Conservation (phyloP, 2,888 invertebrate species). For the Mythimna lalbum region DNA sequence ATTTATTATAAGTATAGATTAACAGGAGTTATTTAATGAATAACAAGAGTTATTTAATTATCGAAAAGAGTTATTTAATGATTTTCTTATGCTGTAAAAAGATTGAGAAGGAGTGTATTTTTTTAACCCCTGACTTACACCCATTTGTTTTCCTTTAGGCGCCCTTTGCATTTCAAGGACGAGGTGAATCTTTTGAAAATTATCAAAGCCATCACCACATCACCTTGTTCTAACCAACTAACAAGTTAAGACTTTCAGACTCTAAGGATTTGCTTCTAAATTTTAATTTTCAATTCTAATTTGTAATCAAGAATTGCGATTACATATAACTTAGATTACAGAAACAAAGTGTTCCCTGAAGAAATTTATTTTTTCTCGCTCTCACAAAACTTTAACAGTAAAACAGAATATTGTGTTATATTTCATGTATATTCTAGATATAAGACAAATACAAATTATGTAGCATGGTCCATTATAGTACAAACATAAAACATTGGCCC, state of each 20-base stretch:
- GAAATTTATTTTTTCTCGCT: conserved; percentile 32
- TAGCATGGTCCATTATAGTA: conserved; percentile 34
- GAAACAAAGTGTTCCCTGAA: conserved; percentile 35
- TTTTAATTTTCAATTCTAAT: conserved; percentile 21
- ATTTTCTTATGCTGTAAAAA: no score
- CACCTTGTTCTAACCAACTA: neutral
- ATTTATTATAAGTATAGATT: no score
- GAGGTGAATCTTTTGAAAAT: no score
- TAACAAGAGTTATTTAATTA: no score
- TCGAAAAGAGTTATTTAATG: no score
- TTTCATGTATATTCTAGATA: conserved; percentile 38
- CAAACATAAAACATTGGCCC: conserved; percentile 42
- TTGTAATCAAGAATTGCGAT: conserved; percentile 18
- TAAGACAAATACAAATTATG: conserved; percentile 46
- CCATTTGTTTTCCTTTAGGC: no score
- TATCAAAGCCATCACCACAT: no score
- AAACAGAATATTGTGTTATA: conserved; percentile 20
- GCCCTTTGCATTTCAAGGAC: no score
- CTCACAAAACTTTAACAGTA: conserved; percentile 27
- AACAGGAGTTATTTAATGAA: no score
- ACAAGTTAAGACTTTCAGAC: neutral
- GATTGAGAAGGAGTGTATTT: no score
- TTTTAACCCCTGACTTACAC: no score
- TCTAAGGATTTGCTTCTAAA: conserved; percentile 8
- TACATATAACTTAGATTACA: conserved; percentile 15